These are phyloP conservation scores for Notiomystis cincta DNA, from an alignment of 2,113 vertebrate genomes.

Conservation along the genomic window DNA sequence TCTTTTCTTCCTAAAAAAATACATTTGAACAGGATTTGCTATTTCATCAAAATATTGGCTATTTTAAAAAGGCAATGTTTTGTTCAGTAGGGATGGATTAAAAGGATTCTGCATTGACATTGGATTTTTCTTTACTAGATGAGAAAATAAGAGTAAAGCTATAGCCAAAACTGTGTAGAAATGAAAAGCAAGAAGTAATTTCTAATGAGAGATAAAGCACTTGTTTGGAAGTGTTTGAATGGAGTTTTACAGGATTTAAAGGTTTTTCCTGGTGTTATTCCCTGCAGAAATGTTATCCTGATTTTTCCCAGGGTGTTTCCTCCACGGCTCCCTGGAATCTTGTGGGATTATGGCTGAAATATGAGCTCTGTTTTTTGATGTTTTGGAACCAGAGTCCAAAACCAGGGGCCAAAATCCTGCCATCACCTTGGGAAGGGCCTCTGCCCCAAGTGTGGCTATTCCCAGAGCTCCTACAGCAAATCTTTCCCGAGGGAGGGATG, in stretches of 20 bases:
- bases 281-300: background rate
- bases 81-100: background rate
- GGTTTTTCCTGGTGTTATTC: background rate
- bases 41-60: background rate
- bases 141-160: background rate
- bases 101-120: fast-evolving
- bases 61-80: fast-evolving
- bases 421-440: background rate
- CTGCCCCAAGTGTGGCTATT: background rate
- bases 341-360: background rate
- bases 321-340: background rate
- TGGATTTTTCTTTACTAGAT: background rate
- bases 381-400: background rate
- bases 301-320: background rate
- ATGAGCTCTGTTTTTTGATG: background rate
- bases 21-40: background rate
- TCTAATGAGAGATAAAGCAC: background rate
- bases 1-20: background rate
- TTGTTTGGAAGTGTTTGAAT: background rate
- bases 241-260: background rate
- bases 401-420: background rate
- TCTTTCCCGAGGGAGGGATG: background rate
- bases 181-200: background rate
- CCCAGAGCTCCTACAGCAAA: background rate
- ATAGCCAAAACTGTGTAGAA: background rate